Conservation (phyloP, 2,113 vertebrate genomes). For the Lepidothrix coronata region DNA sequence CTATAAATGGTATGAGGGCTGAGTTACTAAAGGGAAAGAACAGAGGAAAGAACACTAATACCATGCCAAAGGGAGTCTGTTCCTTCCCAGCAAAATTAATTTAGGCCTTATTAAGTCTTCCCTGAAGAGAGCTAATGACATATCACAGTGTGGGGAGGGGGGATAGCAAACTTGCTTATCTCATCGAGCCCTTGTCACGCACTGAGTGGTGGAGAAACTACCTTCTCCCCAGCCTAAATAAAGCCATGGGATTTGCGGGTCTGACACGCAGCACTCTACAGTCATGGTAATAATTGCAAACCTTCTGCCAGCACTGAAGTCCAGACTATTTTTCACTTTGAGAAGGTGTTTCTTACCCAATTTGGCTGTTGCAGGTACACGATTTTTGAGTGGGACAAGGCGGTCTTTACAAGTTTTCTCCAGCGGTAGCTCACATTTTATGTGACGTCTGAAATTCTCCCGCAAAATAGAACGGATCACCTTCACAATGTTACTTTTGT, state of each 20-base stretch:
- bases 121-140: neutral
- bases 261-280: neutral
- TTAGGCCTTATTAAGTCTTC: neutral
- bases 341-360: slow-evolving; percentile 77
- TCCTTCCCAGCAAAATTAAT: neutral
- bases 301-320: neutral
- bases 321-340: neutral
- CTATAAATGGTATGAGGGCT: neutral
- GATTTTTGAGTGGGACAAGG: slow-evolving; percentile 78
- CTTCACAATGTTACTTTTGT: slow-evolving; percentile 89
- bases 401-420: slow-evolving; percentile 84
- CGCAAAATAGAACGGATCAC: slow-evolving; percentile 92
- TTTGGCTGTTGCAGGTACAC: slow-evolving; percentile 84
- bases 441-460: slow-evolving; percentile 88
- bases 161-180: neutral
- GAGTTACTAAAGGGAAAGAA: neutral
- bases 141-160: no score
- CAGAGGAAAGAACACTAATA: neutral
- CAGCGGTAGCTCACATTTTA: slow-evolving; percentile 77
- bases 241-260: neutral
- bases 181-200: neutral
- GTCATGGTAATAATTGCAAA: neutral
- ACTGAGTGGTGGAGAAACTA: neutral
- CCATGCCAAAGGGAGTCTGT: neutral
- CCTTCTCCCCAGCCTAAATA: neutral